Percentiles rank a stretch among this genome's conserved stretches.
phyloP scores from a whole-genome alignment of 2,113 vertebrate genomes.

The Lepisosteus oculatus region DNA sequence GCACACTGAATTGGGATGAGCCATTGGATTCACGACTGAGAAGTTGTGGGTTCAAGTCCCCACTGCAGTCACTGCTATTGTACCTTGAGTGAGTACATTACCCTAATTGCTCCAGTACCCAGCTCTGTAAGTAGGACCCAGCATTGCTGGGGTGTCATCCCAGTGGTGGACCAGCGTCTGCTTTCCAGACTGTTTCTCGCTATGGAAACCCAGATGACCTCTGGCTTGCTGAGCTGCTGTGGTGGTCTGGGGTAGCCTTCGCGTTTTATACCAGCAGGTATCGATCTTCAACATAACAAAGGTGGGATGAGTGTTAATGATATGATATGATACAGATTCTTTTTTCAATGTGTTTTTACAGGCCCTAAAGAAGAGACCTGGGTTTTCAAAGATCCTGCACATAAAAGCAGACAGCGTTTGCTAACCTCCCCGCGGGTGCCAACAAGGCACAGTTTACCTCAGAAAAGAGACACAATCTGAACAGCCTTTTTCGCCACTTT shows the following conservation, averaged over 20 bases:
- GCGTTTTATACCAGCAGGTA: no score
- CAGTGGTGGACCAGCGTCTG: no score
- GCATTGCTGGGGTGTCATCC: no score
- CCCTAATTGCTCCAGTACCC: no score
- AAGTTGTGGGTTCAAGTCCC: neutral
- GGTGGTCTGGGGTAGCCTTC: neutral
- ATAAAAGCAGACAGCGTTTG: conserved; percentile 92
- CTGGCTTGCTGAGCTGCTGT: no score
- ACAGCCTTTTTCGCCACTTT: conserved; percentile 8
- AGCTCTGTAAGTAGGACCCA: no score
- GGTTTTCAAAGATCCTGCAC: conserved; percentile 97
- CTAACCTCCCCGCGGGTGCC: conserved; percentile 66
- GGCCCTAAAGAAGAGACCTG: conserved; percentile 92
- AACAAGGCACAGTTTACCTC: conserved; percentile 7
- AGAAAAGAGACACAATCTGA: neutral
- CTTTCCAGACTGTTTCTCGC: no score
- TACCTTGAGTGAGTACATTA: no score
- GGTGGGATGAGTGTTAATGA: neutral
- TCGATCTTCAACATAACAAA: no score
- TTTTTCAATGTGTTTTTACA: conserved; percentile 42
- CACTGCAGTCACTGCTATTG: no score
- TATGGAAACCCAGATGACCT: no score
- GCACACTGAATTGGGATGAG: no score
- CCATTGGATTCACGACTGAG: neutral
- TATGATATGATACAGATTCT: neutral